Evolutionary conservation across 30 jellyfish, hydroid and myxozoan genomes (phyloP).

Genomic region (Nemopilema nomurai): DNA sequence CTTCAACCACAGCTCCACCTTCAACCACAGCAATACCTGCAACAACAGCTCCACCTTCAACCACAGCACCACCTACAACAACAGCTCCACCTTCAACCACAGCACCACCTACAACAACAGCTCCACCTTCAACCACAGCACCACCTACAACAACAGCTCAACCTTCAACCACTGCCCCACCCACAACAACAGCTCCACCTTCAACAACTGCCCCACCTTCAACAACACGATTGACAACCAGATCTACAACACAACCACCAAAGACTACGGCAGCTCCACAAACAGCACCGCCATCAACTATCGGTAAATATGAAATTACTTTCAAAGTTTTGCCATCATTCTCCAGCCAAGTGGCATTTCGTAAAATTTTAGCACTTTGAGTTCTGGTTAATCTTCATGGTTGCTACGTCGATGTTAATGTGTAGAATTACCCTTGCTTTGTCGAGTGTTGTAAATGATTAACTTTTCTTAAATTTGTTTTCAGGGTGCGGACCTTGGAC

Average conservation of each 20-base stretch:
- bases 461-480: neutral
- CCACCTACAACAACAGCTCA: conserved; percentile 49
- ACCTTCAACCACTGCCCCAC: conserved; percentile 43
- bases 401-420: too few relatives aligned
- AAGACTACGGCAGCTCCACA: conserved; percentile 41
- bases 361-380: too few relatives aligned
- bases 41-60: conserved; percentile 44
- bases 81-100: conserved; percentile 22
- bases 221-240: conserved; percentile 38
- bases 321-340: too few relatives aligned
- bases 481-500: conserved; percentile 72
- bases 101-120: conserved; percentile 20
- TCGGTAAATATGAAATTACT: too few relatives aligned
- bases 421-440: too few relatives aligned
- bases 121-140: conserved; percentile 36
- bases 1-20: conserved; percentile 32
- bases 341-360: too few relatives aligned
- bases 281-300: conserved; percentile 8
- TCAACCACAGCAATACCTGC: conserved; percentile 40
- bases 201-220: conserved; percentile 2
- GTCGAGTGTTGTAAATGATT: neutral
- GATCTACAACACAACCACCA: conserved; percentile 46
- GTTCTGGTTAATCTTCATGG: too few relatives aligned
- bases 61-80: conserved; percentile 50
- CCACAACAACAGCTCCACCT: conserved; percentile 41